A percentile compares a stretch with the other conserved stretches of the same genome.
Conservation (phyloP, 1,140 invertebrate species). For the Samia ricini region DNA sequence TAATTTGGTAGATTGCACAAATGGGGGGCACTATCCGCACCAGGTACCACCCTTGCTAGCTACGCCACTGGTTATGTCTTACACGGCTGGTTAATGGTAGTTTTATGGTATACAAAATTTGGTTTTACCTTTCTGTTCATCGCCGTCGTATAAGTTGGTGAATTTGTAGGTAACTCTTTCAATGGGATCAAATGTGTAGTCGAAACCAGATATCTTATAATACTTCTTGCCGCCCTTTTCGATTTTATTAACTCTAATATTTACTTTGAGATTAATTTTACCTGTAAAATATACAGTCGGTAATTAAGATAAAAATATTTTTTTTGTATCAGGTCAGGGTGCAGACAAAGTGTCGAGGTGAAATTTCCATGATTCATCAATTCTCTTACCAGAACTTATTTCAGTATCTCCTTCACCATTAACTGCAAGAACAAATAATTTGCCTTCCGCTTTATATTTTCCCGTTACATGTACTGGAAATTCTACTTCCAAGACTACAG, state of each 20-base stretch:
- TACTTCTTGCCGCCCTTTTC: conserved; percentile 28
- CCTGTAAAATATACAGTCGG: conserved; percentile 23
- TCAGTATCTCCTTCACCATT: conserved; percentile 30
- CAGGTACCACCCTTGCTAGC: too few species aligned
- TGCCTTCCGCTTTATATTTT: conserved; percentile 30
- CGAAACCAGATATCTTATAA: conserved; percentile 34
- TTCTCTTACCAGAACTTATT: conserved; percentile 28
- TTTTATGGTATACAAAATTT: neutral
- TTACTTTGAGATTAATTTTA: conserved; percentile 21
- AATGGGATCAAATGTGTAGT: conserved; percentile 32
- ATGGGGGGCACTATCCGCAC: too few species aligned
- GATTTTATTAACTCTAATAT: conserved; percentile 17
- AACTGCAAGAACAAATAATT: conserved; percentile 26
- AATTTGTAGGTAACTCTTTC: conserved; percentile 28
- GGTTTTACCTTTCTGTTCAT: conserved; percentile 27
- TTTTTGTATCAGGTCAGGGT: too few species aligned
- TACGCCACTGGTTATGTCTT: too few species aligned
- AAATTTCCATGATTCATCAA: neutral
- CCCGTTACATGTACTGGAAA: conserved; percentile 24
- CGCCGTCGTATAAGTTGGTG: conserved; percentile 38
- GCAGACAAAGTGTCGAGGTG: too few species aligned
- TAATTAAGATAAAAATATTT: too few species aligned
- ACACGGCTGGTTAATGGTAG: too few species aligned
- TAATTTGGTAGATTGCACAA: too few species aligned
- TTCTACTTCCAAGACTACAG: conserved; percentile 18